Base-by-base conservation (phyloP, 2,888 invertebrate genomes). In the Heliconius aoede region DNA sequence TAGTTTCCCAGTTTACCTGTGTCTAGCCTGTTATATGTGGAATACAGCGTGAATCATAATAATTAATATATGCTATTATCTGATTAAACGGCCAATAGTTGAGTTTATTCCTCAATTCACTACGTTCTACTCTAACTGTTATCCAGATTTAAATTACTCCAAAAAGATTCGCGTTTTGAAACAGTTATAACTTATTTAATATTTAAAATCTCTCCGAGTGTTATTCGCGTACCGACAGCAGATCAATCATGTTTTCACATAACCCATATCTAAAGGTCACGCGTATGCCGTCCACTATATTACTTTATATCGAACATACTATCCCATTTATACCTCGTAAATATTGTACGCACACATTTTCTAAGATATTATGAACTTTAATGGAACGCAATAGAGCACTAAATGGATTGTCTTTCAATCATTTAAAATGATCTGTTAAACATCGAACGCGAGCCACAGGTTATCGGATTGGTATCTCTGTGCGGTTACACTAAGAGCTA, bases 181-280 rank as follows among this genome's bases (percentile, higher is more conserved):
- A 55, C 21, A 55, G 3, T 55, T 55, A 18, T n/a, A 24, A 21
- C 21, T 5, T 21, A 13, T 13, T 32, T 64, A 11, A n/a, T 32
- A n/a, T 32, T 4, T 64, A 55, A 24, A 73, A 46, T 18, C 58
- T 65, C 67, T 65, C 51, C 76, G 55, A 72, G 58, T 69, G 71
- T 72, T 40, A 40, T 73, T 40, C 51, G 51, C 32, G 26, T 78
- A 79, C 78, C 77, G 79, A 77, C 68, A 73, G 68, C 60, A 76
- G 87, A 91, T 91, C 91, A 89, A 92, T 92, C 91, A 93, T 91
- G 91, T 91, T 93, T 92, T 92, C 90, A 91, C 91, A 92, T 91
- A 92, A 93, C 92, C 88, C 83, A 85, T 84, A 89, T 89, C 88
- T 88, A 92, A 94, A 93, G 93, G 93, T 93, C 93, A 94, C 91